phyloP scores from a whole-genome alignment of 2,888 invertebrate species.

The Nemoura dubitans region DNA sequence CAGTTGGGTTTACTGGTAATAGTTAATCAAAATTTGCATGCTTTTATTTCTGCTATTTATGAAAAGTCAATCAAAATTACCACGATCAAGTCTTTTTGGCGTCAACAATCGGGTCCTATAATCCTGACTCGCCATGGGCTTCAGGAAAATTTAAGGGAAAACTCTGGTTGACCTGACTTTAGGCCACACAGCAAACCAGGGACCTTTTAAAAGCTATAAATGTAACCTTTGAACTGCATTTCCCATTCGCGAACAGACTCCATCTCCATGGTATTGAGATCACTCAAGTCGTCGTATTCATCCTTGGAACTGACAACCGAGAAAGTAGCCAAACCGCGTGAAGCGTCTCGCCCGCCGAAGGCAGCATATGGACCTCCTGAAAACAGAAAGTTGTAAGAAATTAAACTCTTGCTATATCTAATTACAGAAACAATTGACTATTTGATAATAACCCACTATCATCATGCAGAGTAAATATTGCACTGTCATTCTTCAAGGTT shows the following conservation, averaged over 20 bases:
- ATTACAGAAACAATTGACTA: background rate
- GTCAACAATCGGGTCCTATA: too few relatives aligned
- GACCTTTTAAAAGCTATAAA: background rate
- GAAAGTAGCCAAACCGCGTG: constrained; percentile 93
- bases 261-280: constrained; percentile 92
- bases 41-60: too few relatives aligned
- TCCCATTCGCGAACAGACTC: constrained; percentile 97
- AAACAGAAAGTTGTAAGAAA: constrained; percentile 46
- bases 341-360: constrained; percentile 95
- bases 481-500: background rate
- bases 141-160: too few relatives aligned
- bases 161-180: too few relatives aligned
- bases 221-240: constrained; percentile 90
- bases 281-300: constrained; percentile 95
- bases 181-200: too few relatives aligned
- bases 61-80: too few relatives aligned
- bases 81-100: too few relatives aligned
- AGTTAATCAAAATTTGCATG: too few relatives aligned
- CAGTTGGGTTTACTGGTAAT: too few relatives aligned
- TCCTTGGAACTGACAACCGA: constrained; percentile 82
- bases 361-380: constrained; percentile 92
- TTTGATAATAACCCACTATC: background rate
- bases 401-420: background rate
- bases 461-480: background rate
- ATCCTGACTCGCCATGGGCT: too few relatives aligned